phyloP scores from a whole-genome alignment of 2,888 invertebrate species.

The Clepsis dumicolana region DNA sequence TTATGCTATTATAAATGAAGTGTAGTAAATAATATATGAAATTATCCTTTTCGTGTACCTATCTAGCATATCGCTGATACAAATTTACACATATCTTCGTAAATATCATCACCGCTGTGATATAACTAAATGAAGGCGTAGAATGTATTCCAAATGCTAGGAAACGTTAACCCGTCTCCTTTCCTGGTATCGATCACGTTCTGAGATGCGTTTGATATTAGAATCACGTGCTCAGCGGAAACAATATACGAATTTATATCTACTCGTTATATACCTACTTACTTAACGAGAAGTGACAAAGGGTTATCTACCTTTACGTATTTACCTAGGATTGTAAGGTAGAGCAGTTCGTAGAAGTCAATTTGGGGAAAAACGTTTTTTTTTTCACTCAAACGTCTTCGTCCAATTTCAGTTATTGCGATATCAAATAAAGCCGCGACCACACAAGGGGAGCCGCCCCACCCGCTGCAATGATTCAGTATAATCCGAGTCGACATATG shows the following conservation, averaged over 20 bases:
- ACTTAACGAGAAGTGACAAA: conserved; percentile 17
- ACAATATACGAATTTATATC: conserved; percentile 54
- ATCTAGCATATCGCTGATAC: not conserved
- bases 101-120: not conserved
- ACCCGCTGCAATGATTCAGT: conserved; percentile 34
- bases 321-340: not conserved
- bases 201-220: conserved; percentile 50
- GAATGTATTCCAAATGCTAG: conserved; percentile 15
- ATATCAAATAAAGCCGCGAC: conserved; percentile 38
- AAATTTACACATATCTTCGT: not conserved
- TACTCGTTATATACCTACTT: conserved; percentile 23
- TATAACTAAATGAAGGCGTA: conserved; percentile 9
- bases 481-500: conserved; percentile 66
- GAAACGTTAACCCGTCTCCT: conserved; percentile 41
- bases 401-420: conserved; percentile 41
- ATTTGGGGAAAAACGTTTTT: not conserved
- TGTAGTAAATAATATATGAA: too few species aligned
- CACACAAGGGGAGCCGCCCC: conserved; percentile 34
- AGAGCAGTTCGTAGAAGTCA: not conserved
- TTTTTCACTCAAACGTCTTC: conserved; percentile 30
- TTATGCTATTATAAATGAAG: too few species aligned
- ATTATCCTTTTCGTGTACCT: not conserved
- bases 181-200: conserved; percentile 50
- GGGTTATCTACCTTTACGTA: conserved; percentile 1
- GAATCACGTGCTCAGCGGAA: conserved; percentile 54